Evolutionary conservation across 2,888 invertebrate species (phyloP), one percentile per base, ranked within the genome.

Genomic region (Lomographa bimaculata): DNA sequence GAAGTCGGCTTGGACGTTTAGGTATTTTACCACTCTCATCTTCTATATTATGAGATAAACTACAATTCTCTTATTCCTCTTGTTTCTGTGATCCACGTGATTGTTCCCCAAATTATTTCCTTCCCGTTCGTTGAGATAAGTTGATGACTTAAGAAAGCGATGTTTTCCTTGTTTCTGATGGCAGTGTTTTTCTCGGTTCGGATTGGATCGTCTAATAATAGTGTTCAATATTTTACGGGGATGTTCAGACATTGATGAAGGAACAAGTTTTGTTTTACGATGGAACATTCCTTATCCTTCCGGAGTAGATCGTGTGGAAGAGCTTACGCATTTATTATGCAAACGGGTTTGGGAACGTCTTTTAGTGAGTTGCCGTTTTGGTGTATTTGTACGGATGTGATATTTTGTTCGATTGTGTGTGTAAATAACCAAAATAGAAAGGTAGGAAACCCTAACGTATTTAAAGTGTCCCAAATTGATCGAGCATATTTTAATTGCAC

Each of bases 151-250:
- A 18, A 7, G 33, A 10, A 42, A 42, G 36, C 30, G 20, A 21
- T 23, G 26, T 30, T 42, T 37, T 27, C 36, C 36, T 42, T 7
- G 10, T 33, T 14, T 26, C 19, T 37, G 42, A 42, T 36, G 35
- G 36, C 10, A 18, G 18, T 43, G 42, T 43, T 43, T 43, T 42
- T 36, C 42, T 30, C 14, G 30, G 26, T 21, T 24, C 10, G 26
- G 42, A 41, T 41, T 41, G 41, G 41, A 43, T 43, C 36, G 32
- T 33, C 19, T 32, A 32, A 36, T 43, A 36, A 42, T 42, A 42
- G 30, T 26, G 21, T 17, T 11, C 32, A 30, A 36, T 42, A 42
- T 42, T 36, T 42, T 42, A 35, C 34, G 20, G 32, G 29, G 8
- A 19, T 20, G 24, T 21, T 19, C 41, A 20, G 29, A 14, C 24